Conservation (phyloP, 23 tunicate genomes). For the Trididemnum miniatum region DNA sequence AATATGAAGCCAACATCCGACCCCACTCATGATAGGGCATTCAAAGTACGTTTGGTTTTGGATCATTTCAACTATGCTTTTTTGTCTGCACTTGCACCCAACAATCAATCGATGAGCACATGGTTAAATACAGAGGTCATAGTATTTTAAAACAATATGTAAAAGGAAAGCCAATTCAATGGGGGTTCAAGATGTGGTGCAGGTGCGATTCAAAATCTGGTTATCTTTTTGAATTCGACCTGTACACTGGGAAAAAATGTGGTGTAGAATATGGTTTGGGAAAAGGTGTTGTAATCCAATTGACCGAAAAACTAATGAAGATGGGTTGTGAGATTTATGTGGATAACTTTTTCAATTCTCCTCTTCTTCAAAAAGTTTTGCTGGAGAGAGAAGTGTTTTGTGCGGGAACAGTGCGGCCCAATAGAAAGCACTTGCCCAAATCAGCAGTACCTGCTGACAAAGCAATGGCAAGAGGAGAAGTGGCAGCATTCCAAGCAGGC, state of each 20-base stretch:
- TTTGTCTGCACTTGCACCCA: neutral
- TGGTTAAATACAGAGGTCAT: conserved; percentile 1
- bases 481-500: no score
- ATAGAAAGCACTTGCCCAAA: no score
- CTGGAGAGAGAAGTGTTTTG: no score
- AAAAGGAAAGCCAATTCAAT: conserved; percentile 15
- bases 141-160: conserved; percentile 14
- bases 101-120: conserved; percentile 13
- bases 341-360: no score
- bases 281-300: neutral
- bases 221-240: conserved; percentile 1
- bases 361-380: no score
- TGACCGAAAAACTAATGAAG: no score
- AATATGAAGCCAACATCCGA: neutral
- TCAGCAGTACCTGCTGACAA: no score
- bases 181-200: conserved; percentile 28
- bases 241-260: conserved; percentile 11
- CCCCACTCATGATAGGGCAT: neutral
- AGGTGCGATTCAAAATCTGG: neutral
- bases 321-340: no score
- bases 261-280: conserved; percentile 7
- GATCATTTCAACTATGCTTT: conserved; percentile 4
- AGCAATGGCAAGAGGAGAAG: no score
- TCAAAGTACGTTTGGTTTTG: conserved; percentile 7
- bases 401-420: no score